A percentile compares a stretch with the other conserved stretches of the same genome.
phyloP scores from a whole-genome alignment of 1,140 invertebrate genomes.

The Branchinecta lynchi region DNA sequence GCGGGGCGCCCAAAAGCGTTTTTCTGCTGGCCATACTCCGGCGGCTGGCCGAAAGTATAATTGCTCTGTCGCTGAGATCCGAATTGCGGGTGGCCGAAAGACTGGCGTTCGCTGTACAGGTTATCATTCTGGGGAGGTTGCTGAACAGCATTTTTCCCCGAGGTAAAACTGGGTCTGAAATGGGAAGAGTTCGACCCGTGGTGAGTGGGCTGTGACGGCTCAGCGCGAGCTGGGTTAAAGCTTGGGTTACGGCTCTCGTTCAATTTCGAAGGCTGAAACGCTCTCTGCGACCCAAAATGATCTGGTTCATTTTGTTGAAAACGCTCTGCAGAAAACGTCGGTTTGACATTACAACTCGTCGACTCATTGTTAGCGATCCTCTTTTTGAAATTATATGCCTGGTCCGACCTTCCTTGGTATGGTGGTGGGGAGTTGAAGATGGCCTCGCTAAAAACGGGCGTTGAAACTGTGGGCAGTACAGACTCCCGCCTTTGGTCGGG shows the following conservation, averaged over 20 bases:
- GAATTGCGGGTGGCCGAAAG: neutral
- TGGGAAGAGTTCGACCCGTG: neutral
- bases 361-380: neutral
- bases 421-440: neutral
- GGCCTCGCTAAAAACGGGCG: neutral
- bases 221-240: neutral
- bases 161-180: neutral
- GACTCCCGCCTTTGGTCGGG: neutral
- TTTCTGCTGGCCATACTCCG: slow-evolving; percentile 6
- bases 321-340: neutral
- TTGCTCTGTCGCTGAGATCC: neutral
- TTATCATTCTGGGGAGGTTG: neutral
- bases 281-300: neutral
- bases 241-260: neutral
- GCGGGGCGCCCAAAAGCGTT: neutral
- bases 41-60: neutral
- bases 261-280: neutral
- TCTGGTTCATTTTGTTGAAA: neutral
- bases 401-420: neutral
- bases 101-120: neutral
- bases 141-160: neutral
- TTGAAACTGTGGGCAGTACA: neutral
- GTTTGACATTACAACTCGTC: neutral
- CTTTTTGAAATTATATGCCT: neutral
- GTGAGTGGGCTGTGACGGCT: too few species aligned